phyloP scores from a whole-genome alignment of 2,797 vertebrate genomes.

The Sebastes aleutianus region DNA sequence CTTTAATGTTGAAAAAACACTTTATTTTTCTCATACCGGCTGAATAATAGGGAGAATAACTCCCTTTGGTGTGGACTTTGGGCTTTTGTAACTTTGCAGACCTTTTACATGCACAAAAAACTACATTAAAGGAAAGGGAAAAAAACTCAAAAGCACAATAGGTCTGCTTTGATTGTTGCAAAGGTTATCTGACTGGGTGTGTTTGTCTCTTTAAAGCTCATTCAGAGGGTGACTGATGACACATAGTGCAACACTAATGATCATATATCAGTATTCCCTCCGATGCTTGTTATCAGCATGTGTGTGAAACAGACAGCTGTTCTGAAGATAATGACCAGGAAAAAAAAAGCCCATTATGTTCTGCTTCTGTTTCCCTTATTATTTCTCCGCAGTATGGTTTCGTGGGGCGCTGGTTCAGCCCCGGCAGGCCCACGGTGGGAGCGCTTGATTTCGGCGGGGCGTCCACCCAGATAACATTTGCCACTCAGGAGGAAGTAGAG shows the following conservation, averaged over 20 bases:
- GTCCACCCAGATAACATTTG: conserved; percentile 90
- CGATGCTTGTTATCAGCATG: not conserved
- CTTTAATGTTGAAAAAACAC: no score
- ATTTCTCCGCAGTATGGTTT: conserved; percentile 83
- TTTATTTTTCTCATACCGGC: no score
- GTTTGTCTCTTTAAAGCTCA: not conserved
- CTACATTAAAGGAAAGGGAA: no score
- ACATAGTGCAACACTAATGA: not conserved
- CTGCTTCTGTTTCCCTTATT: not conserved
- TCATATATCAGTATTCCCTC: not conserved
- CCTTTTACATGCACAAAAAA: no score
- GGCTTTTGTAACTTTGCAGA: no score
- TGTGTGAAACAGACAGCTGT: not conserved
- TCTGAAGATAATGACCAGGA: not conserved
- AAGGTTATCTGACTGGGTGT: not conserved
- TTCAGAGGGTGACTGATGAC: not conserved
- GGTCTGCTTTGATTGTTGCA: not conserved
- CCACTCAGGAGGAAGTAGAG: conserved; percentile 72
- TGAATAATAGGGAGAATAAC: no score
- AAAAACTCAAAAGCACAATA: no score
- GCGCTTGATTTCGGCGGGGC: conserved; percentile 90
- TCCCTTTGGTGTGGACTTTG: no score
- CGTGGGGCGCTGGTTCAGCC: conserved; percentile 85
- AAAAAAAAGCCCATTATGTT: not conserved
- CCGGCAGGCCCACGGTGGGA: conserved; percentile 81